Conservation (phyloP, 2,888 invertebrate species). For the Heteromyza rotundicornis region DNA sequence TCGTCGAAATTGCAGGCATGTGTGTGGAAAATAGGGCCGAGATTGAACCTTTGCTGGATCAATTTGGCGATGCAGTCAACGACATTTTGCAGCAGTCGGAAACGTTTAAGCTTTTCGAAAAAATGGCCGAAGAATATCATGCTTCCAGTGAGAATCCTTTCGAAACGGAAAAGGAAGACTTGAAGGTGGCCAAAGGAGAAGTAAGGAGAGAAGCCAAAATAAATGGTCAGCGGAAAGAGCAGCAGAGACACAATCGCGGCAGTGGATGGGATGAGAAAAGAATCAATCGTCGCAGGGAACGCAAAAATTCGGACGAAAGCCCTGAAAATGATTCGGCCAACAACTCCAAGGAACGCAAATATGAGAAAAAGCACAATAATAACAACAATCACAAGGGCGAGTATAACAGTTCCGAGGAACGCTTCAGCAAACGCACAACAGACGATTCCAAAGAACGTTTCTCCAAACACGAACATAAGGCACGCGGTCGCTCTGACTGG, state of each 20-base stretch:
- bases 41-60: conserved; percentile 36
- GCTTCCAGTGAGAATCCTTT: conserved; percentile 24
- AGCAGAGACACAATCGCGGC: not conserved
- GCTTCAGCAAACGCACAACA: conserved; percentile 21
- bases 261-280: not conserved
- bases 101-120: conserved; percentile 41
- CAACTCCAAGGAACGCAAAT: conserved; percentile 14
- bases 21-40: conserved; percentile 44
- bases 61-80: conserved; percentile 42
- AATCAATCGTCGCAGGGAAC: conserved; percentile 18
- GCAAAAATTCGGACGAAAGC: conserved; percentile 3
- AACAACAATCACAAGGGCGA: conserved; percentile 21
- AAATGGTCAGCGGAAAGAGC: not conserved
- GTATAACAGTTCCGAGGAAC: conserved; percentile 34
- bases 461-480: conserved; percentile 17
- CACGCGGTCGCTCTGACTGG: conserved; percentile 19
- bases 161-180: conserved; percentile 11
- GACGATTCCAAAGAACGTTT: conserved; percentile 24
- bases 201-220: not conserved
- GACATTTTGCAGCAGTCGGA: conserved; percentile 41
- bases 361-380: conserved; percentile 12
- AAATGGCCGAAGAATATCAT: conserved; percentile 39
- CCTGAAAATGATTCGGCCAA: conserved; percentile 1
- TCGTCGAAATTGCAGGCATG: conserved; percentile 49
- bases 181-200: too few species aligned